Evolutionary conservation across 2,888 invertebrate species (phyloP), one percentile per base, ranked within the genome.

Genomic region (Eugnorisma glareosa): DNA sequence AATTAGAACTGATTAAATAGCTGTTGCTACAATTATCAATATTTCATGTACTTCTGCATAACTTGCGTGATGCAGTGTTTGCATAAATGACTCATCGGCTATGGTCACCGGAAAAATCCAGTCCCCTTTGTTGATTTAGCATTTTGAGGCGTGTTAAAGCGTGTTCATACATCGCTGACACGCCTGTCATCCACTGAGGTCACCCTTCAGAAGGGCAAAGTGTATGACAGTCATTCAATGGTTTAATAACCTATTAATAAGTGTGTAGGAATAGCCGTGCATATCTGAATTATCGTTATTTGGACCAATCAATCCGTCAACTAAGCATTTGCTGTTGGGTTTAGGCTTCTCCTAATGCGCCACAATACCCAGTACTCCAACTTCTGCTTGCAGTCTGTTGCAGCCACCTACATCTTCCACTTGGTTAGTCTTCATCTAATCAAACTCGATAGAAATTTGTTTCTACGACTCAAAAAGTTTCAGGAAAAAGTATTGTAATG

Each of bases 101-200:
- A 75, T 86, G 83, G 83, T 83, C 86, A 84, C 83, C 83, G 83
- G 83, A 84, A 86, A 84, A 84, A 78, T 84, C 86, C 86, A 86
- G 70, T 84, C 83, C 83, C 83, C 83, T 78, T 48, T 86, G 79
- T 84, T 86, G 83, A 70, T 86, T 86, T 82, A 40, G 40, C 78
- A 86, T 82, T 86, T 77, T 74, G 63, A 75, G 10, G 74, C 78
- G 63, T 83, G 74, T 57, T 78, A 82, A 73, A 78, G 63, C 48
- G 35, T 73, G 37, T 70, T 73, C 63, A 75, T 64, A 82, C 63
- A 64, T 48, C 21, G 1, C 54, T 48, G 64, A 64, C 73, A 82
- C 61, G 83, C 70, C 48, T 78, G 73, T 57, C 67, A 72, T 69
- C 40, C 45, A 37, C 35, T 24, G n/a, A 81, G 43, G 48, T 51